phyloP scores from a whole-genome alignment of 35 echinoderm and acorn worm genomes.

The Nesometra sesokonis region DNA sequence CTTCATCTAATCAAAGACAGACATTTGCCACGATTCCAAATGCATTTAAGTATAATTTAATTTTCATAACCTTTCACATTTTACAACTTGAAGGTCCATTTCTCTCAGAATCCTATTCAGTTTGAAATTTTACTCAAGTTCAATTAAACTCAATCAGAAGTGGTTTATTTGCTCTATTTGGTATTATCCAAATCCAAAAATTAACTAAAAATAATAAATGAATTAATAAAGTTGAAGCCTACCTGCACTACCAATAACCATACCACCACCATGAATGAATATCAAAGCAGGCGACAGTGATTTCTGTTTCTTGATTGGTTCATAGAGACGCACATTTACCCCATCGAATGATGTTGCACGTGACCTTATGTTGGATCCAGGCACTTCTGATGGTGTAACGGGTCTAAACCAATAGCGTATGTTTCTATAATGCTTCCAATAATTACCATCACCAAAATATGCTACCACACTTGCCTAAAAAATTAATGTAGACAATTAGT shows the following conservation, averaged over 20 bases:
- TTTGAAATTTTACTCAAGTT: too few species aligned
- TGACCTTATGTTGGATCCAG: conserved; percentile 53
- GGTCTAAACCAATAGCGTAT: neutral
- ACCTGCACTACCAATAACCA: conserved; percentile 57
- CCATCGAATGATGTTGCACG: conserved; percentile 59
- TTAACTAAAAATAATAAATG: too few species aligned
- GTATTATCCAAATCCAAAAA: too few species aligned
- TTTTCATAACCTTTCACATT: too few species aligned
- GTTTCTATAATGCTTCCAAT: neutral
- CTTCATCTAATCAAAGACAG: too few species aligned
- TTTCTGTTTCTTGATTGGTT: conserved; percentile 33
- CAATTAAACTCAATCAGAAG: too few species aligned
- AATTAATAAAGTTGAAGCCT: conserved; percentile 1
- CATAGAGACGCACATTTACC: conserved; percentile 54
- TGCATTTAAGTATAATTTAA: too few species aligned
- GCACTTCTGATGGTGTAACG: neutral
- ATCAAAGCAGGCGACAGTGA: conserved; percentile 33
- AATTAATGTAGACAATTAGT: too few species aligned
- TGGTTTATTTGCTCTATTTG: too few species aligned
- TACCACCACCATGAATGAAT: conserved; percentile 68
- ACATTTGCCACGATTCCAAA: too few species aligned
- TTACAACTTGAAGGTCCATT: too few species aligned
- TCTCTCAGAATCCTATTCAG: too few species aligned
- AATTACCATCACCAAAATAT: neutral
- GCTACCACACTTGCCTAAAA: neutral